Evolutionary conservation across 2,888 invertebrate genomes (phyloP), one percentile per base, ranked within the genome.

Genomic region (Slavum lentiscoides): DNA sequence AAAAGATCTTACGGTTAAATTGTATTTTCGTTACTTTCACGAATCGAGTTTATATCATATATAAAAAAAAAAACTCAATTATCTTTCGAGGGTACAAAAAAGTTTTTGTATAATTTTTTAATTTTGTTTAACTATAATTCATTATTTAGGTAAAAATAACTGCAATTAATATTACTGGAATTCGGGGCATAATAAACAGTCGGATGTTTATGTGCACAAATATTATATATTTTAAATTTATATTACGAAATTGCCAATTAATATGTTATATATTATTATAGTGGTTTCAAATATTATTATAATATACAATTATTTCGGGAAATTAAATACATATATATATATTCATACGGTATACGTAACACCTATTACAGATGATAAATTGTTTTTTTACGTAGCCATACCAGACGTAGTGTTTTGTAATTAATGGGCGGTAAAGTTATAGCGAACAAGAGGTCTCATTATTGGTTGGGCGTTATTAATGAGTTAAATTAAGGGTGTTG

Each of bases 391-490:
- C 62, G 19, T 53, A 21, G 19, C 62, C 30, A 30, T 37, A 62
- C 21, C 19, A 23, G 19, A 21, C n/a, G 53, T 53, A 13, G 62
- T 77, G 55, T 70, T 80, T 72, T 30, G 30, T 30, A 80, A 80
- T 80, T 70, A 80, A 80, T 80, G 62, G 80, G 55, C 30, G 72
- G 62, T 64, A 72, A 80, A 72, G 72, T 80, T 80, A 58, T 43
- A 66, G 70, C 15, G 72, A 80, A 80, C 70, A 66, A 72, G 80
- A 80, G 55, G 80, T 80, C 55, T 80, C 72, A 66, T 72, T 80
- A 80, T 80, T 72, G 70, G 43, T 58, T 55, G 64, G 80, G 80
- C 70, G 70, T 80, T 80, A 80, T 80, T 80, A 80, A 80, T 80
- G 80, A 72, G 80, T 66, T 80, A 64, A 80, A 80, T 80, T 70